Evolutionary conservation across 2,797 vertebrate genomes (phyloP).

Genomic region (Antrozous pallidus): DNA sequence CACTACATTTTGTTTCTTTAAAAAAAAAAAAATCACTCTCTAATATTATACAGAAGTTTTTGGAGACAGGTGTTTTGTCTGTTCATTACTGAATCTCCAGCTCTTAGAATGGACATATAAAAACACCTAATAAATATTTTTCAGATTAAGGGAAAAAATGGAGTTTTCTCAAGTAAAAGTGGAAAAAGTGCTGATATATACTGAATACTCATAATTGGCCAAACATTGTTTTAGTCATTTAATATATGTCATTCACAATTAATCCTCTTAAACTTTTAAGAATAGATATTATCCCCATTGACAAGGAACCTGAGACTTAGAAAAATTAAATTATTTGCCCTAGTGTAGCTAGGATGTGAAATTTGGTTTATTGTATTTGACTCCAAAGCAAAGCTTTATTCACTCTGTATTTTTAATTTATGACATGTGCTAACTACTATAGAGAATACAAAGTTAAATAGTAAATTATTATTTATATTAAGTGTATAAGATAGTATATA

Average conservation of each 20-base stretch:
- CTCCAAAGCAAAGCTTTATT: slow-evolving; percentile 33
- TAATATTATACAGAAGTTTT: neutral
- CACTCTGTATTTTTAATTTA: neutral
- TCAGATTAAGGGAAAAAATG: neutral
- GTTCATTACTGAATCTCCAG: neutral
- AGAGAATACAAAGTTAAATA: slow-evolving; percentile 9
- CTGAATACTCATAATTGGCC: neutral
- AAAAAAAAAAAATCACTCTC: neutral
- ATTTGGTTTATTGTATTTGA: neutral
- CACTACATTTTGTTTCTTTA: neutral
- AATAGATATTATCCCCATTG: neutral
- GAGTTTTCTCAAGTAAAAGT: neutral
- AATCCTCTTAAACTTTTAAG: neutral
- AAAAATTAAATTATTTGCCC: slow-evolving; percentile 39
- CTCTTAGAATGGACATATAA: neutral
- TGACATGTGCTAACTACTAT: neutral
- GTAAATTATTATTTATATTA: slow-evolving; percentile 40
- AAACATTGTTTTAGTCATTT: slow-evolving; percentile 9
- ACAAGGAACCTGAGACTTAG: slow-evolving; percentile 16
- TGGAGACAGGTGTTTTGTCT: neutral
- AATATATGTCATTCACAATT: slow-evolving; percentile 20
- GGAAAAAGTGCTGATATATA: neutral
- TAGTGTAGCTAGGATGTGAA: neutral
- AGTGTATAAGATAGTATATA: neutral
- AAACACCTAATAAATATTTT: slow-evolving; percentile 1